Base-by-base conservation (phyloP, 30 jellyfish, hydroid and myxozoan species). In the Aurelia aurita complex sp. Pacific region DNA sequence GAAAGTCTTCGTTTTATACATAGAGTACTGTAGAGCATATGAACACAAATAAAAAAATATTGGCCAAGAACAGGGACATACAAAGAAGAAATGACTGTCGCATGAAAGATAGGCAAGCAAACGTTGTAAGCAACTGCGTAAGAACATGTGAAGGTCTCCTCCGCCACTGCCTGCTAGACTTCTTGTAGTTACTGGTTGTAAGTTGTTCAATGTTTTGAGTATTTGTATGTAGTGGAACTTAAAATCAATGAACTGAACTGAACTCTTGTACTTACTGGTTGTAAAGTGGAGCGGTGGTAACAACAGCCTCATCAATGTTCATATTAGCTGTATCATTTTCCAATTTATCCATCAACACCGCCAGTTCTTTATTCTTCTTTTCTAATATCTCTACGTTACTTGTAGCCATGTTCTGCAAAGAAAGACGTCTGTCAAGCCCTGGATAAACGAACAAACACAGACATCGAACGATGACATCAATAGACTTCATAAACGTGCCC, bases 261-360 rank as follows among this genome's bases (percentile, higher is more conserved):
- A 14, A 33, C 11, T 1, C 13, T 15, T 17, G 29, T 32, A 76
- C 98, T 77, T 67, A 94, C 98, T 94, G 98, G 79, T 84, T 94
- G 78, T 88, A 94, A 8, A 94, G 88, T 19, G 98, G 98, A 14
- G 98, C 97, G 4, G 96, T 94, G 8, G 98, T 94, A 17, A 94
- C 96, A 46, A 94, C 96, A 12, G 97, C 98, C 70, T 94, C 98
- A 59, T 94, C 98, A 19, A 94, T 89, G 63, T 94, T 85, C 96
- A 94, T 79, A 55, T 94, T 88, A 7, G 79, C 89, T 36, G 96
- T 68, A 80, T 94, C 91, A 19, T 76, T 60, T 40, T 94, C 90
- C 51, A 94, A 83, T 69, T 88, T 94, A 19, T 62, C 74, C 29
- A 94, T 5, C 36, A 82, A 69, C 10, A 88, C 95, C 42, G 86